Evolutionary conservation across 92 coral and sea anemone species (phyloP).

Genomic region (Porites lobata): DNA sequence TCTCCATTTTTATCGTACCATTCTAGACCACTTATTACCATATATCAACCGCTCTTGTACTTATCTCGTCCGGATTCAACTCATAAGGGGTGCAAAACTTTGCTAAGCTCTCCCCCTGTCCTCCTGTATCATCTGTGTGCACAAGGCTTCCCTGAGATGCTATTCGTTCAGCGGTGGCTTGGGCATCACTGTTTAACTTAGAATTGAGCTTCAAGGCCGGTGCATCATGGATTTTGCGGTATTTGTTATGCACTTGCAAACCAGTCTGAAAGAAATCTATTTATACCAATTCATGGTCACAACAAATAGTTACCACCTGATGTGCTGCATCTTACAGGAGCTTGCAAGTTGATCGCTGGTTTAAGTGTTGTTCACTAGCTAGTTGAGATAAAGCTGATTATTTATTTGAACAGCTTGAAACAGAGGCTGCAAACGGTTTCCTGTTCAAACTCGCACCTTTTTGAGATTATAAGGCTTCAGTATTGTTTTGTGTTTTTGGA

Average conservation of each 20-base stretch:
- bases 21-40: not conserved
- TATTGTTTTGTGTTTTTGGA: too few species aligned
- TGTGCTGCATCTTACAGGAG: too few species aligned
- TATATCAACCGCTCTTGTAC: not conserved
- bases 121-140: constrained; percentile 22
- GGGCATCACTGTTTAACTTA: constrained; percentile 17
- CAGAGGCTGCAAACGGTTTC: too few species aligned
- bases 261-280: constrained; percentile 11
- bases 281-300: too few species aligned
- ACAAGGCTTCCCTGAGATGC: constrained; percentile 16
- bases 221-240: constrained; percentile 27
- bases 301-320: too few species aligned
- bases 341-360: too few species aligned
- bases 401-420: too few species aligned
- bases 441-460: too few species aligned
- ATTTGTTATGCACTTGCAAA: constrained; percentile 16
- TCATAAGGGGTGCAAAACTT: not conserved
- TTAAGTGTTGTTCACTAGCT: too few species aligned
- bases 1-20: too few species aligned
- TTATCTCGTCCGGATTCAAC: constrained; percentile 10
- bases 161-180: constrained; percentile 19
- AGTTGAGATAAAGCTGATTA: too few species aligned
- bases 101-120: constrained; percentile 27
- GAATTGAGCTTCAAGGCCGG: not conserved
- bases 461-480: too few species aligned